These are phyloP conservation scores for Drosophila acutilabella DNA, from an alignment of 2,888 invertebrate genomes.

Conservation along the genomic window DNA sequence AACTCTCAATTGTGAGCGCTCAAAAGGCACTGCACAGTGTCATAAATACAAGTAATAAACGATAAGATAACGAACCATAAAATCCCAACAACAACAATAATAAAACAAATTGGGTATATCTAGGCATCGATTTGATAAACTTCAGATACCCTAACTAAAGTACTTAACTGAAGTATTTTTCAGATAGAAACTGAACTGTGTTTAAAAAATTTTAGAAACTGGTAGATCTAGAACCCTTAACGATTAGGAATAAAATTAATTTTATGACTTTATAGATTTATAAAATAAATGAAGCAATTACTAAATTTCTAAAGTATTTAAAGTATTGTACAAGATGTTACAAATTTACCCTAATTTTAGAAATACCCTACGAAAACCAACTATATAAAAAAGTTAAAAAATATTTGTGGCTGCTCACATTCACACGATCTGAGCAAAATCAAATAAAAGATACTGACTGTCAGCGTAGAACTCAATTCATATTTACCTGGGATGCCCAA, in stretches of 20 bases:
- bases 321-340: not conserved
- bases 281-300: too few relatives aligned
- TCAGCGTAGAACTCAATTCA: constrained; percentile 6
- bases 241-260: too few relatives aligned
- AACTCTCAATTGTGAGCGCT: constrained; percentile 39
- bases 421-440: constrained; percentile 72
- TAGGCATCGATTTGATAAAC: not conserved
- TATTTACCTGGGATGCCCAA: constrained; percentile 59
- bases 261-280: too few relatives aligned
- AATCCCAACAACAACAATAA: constrained; percentile 14
- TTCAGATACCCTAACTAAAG: constrained; percentile 1
- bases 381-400: constrained; percentile 26
- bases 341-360: not conserved
- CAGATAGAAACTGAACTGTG: not conserved
- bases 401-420: constrained; percentile 53
- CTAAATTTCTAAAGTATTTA: too few relatives aligned
- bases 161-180: not conserved
- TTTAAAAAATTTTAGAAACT: not conserved
- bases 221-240: too few relatives aligned
- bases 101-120: constrained; percentile 1
- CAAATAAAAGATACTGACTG: constrained; percentile 55
- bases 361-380: not conserved
- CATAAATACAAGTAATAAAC: constrained; percentile 63
- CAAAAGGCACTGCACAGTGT: constrained; percentile 53
- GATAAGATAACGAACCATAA: constrained; percentile 69